These are phyloP conservation scores for Characodon lateralis DNA, from an alignment of 2,797 vertebrate genomes.

Conservation along the genomic window DNA sequence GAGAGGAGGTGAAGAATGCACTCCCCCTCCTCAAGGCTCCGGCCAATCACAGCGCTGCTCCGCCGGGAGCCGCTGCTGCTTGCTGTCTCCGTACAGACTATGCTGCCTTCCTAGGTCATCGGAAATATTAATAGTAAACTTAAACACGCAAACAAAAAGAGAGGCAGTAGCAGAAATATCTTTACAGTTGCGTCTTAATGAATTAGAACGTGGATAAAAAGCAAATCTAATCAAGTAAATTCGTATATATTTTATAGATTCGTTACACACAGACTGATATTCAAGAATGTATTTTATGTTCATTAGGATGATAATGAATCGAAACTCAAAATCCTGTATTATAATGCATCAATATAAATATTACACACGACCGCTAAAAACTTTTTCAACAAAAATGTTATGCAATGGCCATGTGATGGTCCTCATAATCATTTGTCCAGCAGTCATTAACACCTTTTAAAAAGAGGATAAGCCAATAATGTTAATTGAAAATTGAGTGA, in stretches of 20 bases:
- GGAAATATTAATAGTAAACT: not conserved
- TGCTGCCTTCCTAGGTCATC: slow-evolving; percentile 38
- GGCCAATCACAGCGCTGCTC: slow-evolving; percentile 71
- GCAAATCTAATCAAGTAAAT: not conserved
- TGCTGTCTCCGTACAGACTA: slow-evolving; percentile 81
- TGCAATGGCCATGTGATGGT: not conserved
- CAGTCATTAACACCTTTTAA: not conserved
- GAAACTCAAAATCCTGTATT: not conserved
- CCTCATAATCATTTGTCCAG: not conserved
- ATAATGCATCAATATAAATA: not conserved
- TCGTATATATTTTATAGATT: not conserved
- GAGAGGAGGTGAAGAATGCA: not conserved
- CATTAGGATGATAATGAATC: not conserved
- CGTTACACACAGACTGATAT: not conserved
- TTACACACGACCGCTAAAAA: not conserved
- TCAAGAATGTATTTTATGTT: not conserved
- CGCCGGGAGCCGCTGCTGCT: slow-evolving; percentile 59
- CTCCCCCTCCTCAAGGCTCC: slow-evolving; percentile 11
- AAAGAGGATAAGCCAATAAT: not conserved
- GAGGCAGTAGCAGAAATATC: not conserved
- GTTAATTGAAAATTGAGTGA: not conserved
- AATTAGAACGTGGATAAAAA: not conserved
- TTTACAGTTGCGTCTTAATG: not conserved
- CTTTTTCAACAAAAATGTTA: not conserved
- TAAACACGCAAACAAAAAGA: not conserved